phyloP scores from a whole-genome alignment of 2,888 invertebrate species.

The Zygogramma bicolorata region DNA sequence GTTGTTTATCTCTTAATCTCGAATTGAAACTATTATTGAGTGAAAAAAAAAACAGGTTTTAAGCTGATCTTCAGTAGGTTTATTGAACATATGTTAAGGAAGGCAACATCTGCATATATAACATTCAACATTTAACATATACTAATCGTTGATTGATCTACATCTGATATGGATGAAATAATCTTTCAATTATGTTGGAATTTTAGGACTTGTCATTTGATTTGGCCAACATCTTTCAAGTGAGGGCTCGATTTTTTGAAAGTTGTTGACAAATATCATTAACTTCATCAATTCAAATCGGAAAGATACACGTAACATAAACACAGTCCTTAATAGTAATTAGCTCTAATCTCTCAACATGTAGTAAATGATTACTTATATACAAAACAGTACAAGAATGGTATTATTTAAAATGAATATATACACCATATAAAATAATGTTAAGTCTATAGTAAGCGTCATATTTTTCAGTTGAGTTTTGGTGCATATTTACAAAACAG shows the following conservation, averaged over 20 bases:
- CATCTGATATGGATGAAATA: background rate
- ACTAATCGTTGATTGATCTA: slow-evolving; percentile 13
- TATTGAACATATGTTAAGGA: slow-evolving; percentile 48
- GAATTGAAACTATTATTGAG: background rate
- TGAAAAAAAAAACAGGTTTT: background rate
- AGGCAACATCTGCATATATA: slow-evolving; percentile 49
- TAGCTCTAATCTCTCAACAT: slow-evolving; percentile 22
- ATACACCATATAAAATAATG: slow-evolving; percentile 41
- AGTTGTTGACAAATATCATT: slow-evolving; percentile 54
- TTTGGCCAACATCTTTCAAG: slow-evolving; percentile 58
- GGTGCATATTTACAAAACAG: slow-evolving; percentile 73
- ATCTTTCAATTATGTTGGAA: background rate
- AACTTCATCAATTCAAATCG: background rate
- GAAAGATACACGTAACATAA: background rate
- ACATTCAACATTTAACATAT: slow-evolving; percentile 44
- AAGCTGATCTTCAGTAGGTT: slow-evolving; percentile 34
- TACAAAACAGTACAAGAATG: slow-evolving; percentile 28
- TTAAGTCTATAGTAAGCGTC: slow-evolving; percentile 52
- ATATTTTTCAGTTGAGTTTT: slow-evolving; percentile 43
- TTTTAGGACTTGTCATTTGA: background rate
- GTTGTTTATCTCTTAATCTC: too few relatives aligned
- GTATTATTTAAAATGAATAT: slow-evolving; percentile 29
- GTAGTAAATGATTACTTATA: slow-evolving; percentile 27
- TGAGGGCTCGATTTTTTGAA: slow-evolving; percentile 61
- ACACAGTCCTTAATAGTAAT: slow-evolving; percentile 13